Base-by-base conservation (phyloP, 1,140 invertebrate genomes). In the Plodia interpunctella region DNA sequence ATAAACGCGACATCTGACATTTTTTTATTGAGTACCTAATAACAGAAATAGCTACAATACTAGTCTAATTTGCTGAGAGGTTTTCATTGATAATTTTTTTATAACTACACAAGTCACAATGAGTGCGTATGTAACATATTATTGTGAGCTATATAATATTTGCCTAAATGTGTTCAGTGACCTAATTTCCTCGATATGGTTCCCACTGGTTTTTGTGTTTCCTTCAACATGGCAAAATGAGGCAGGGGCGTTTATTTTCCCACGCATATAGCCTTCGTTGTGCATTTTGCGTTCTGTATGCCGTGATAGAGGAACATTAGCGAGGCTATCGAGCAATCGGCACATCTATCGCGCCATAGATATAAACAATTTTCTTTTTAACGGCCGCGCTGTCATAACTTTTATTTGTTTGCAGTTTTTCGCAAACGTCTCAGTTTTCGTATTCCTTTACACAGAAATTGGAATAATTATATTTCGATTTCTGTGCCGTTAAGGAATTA, bases 301-400 rank as follows among this genome's bases (percentile, higher is more conserved):
- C 38, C 38, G 38, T 44, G 38, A 44, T 17, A 44, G 15, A 44
- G 15, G 13, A n/a, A 44, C 38, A 44, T 44, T 44, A 44, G 38
- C 38, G 10, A 13, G n/a, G 38, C n/a, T 44, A 44, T 44, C 13
- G 15, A 17, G 13, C 15, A 44, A 32, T 32, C 30, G n/a, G 38
- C 15, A 44, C 38, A n/a, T 15, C 38, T 44, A 44, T 44, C 38
- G 38, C 38, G 38, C 38, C 38, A 44, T 44, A 44, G 38, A 15
- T n/a, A 15, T 44, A 2, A n/a, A 6, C 15, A 17, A 44, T 44
- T 44, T 44, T 44, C 38, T 44, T 44, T 44, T 44, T 44, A 44
- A 44, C 38, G 13, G 15, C 38, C 38, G 5, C n/a, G 5, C 38
- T 5, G 38, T 17, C 6, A 44, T 15, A 15, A 44, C 38, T 15